These are phyloP conservation scores for Dicrostonyx torquatus DNA, from an alignment of 2,797 vertebrate genomes.

Conservation along the genomic window DNA sequence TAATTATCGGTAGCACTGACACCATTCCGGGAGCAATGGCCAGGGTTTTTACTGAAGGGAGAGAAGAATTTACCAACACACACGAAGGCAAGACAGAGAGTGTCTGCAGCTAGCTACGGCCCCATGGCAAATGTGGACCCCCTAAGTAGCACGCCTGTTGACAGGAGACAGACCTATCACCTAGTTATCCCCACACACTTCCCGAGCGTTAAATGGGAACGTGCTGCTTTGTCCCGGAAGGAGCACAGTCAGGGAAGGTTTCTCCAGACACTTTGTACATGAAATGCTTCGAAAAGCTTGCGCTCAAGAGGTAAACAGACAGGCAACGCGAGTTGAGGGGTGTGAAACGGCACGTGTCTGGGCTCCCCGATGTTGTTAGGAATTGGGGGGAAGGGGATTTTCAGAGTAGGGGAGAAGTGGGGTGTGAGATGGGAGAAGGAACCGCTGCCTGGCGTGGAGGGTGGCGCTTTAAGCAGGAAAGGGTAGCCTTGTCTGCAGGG, in stretches of 20 bases:
- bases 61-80: background rate
- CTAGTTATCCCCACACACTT: background rate
- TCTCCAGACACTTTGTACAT: background rate
- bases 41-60: conserved; percentile 9
- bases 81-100: background rate
- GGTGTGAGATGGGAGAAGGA: rapidly evolving
- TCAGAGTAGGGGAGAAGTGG: background rate
- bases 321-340: background rate
- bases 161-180: background rate
- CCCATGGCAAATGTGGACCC: background rate
- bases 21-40: background rate
- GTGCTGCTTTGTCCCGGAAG: no score
- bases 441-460: rapidly evolving
- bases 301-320: background rate
- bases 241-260: background rate
- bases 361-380: rapidly evolving
- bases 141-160: background rate
- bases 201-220: no score
- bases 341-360: rapidly evolving
- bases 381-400: background rate
- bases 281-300: background rate
- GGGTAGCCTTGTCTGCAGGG: background rate
- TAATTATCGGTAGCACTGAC: conserved; percentile 10
- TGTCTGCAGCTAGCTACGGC: background rate
- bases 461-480: background rate